phyloP scores from a whole-genome alignment of 37 sponge, comb jelly and placozoan species.

The Bolinopsis microptera region DNA sequence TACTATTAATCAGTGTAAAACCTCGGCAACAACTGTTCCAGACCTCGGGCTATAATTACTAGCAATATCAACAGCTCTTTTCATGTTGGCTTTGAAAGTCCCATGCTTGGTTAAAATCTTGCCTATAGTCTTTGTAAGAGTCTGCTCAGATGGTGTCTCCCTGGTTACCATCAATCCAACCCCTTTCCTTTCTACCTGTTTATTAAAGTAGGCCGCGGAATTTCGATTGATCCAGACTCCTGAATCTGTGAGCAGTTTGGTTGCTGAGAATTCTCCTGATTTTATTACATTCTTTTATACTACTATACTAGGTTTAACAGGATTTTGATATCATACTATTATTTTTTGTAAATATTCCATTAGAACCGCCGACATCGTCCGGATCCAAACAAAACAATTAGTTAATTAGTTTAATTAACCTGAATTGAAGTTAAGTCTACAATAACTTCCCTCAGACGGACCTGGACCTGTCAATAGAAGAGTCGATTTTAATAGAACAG shows the following conservation, averaged over 20 bases:
- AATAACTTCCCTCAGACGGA: no score
- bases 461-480: constrained; percentile 4
- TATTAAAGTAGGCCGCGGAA: neutral
- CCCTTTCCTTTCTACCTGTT: neutral
- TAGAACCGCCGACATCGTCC: no score
- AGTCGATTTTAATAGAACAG: neutral
- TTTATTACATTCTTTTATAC: no score
- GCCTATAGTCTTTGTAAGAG: neutral
- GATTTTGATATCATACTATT: no score
- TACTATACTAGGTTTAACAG: no score
- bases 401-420: no score
- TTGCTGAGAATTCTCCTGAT: no score
- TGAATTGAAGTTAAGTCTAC: no score
- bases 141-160: neutral
- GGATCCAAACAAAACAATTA: no score
- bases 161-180: neutral
- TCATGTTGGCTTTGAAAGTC: neutral
- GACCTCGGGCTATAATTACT: neutral
- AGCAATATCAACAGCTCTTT: neutral
- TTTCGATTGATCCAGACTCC: no score
- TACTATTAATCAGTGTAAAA: neutral
- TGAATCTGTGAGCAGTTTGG: no score
- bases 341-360: no score
- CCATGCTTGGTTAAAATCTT: neutral
- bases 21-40: neutral